Percentiles rank a stretch among this genome's conserved stretches.
Evolutionary conservation across 2,113 vertebrate species (phyloP).

Genomic region (Sapayoa aenigma): DNA sequence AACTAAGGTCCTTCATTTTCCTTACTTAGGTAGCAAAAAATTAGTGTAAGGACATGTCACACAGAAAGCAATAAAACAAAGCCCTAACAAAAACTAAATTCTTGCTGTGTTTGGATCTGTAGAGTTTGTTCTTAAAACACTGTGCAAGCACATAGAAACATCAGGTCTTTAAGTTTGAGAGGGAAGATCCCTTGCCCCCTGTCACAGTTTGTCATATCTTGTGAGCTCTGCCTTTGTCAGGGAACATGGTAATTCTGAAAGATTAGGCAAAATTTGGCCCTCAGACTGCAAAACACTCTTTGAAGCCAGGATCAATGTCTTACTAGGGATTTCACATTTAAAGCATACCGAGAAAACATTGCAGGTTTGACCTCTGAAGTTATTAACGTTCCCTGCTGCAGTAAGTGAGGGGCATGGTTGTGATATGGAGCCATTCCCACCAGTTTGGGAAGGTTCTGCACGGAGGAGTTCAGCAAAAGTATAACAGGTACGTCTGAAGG

Average conservation of each 20-base stretch:
- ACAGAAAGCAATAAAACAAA: background rate
- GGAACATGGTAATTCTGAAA: background rate
- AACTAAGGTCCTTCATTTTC: constrained; percentile 5
- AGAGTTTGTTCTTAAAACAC: background rate
- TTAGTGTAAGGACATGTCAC: background rate
- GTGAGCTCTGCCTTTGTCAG: background rate
- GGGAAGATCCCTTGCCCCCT: rapidly evolving
- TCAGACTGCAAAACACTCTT: background rate
- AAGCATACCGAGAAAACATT: background rate
- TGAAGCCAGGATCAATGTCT: background rate
- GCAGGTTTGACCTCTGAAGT: background rate
- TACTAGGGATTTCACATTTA: background rate
- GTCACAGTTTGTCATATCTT: rapidly evolving
- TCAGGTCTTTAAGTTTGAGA: background rate
- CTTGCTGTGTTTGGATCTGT: background rate
- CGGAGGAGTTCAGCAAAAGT: background rate
- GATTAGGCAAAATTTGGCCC: background rate
- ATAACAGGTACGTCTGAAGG: background rate
- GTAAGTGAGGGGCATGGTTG: background rate
- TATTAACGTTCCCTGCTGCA: background rate
- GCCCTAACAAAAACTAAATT: background rate
- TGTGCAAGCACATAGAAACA: background rate
- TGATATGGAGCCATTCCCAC: background rate
- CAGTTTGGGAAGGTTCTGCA: background rate
- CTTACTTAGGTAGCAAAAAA: background rate